Base-by-base conservation (phyloP, 2,113 vertebrate species). In the Anarhynchus alexandrinus region DNA sequence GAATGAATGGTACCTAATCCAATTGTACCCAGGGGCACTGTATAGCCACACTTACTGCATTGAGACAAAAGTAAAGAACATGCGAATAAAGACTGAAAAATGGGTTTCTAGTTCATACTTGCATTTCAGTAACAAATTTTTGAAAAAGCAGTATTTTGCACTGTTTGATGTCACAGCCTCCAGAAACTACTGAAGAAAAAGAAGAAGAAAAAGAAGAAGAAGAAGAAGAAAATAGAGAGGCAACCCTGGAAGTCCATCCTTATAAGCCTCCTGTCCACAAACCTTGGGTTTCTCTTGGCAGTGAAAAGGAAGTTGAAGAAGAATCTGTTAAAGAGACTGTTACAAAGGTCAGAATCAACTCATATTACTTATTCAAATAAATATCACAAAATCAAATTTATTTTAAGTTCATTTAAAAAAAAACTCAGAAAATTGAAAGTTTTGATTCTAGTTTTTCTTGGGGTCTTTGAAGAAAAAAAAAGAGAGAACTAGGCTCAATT, bases 271-370 rank as follows among this genome's bases (percentile, higher is more conserved):
- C 98, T 38, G 82, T 98, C 78, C 95, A 86, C 61, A 98, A 97
- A 95, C 95, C 96, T 2, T 99, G 99, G 99, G 77, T 99, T 69
- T 99, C 99, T 77, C 97, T 99, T 86, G 99, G 99, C 69, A 99
- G 99, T 1, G 99, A 99, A 93, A 95, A 96, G 91, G 99, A 99
- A 98, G 98, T 99, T 74, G 98, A 99, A 38, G 98, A 99, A 55
- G 99, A 99, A 96, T 98, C 98, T 11, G n/a, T 98, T 81, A 98
- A 89, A 64, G 98, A 98, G 36, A 90, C 95, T 47, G 96, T 94
- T 97, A 92, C 91, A 71, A 98, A 97, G 98, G 99, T 99, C 77
- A 97, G 97, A 90, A 87, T 73, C 43, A 54, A 59, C 27, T 59
- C 18, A 57, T 54, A 12, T 74, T 87, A 82, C 45, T 81, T 32